Conservation (phyloP, 1,140 invertebrate species). For the Bombus impatiens region DNA sequence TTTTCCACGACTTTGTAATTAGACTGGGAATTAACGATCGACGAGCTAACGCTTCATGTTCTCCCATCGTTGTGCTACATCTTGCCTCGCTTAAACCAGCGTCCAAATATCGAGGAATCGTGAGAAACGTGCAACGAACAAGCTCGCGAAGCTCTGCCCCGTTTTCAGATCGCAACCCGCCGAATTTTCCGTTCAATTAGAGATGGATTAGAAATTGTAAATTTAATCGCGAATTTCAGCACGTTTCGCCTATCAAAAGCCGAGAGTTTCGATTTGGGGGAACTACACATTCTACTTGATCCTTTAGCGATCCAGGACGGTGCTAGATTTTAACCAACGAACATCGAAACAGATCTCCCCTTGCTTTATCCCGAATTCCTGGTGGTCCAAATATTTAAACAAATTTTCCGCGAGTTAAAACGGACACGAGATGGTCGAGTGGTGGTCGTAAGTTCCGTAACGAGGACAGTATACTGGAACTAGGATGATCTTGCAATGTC, state of each 20-base stretch:
- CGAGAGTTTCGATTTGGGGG: background rate
- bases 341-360: background rate
- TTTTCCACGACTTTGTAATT: slow-evolving; percentile 24
- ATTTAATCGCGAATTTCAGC: slow-evolving; percentile 52
- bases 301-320: background rate
- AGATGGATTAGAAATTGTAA: slow-evolving; percentile 48
- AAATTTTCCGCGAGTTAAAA: slow-evolving; percentile 17
- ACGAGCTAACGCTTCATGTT: background rate
- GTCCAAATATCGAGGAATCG: background rate
- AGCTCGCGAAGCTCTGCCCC: background rate
- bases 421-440: too few relatives aligned
- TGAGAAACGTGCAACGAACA: background rate
- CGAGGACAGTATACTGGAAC: background rate
- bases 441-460: background rate
- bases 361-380: too few relatives aligned
- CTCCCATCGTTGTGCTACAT: background rate
- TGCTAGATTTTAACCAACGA: slow-evolving; percentile 21
- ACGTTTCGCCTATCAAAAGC: slow-evolving; percentile 30
- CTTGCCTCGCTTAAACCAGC: background rate
- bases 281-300: slow-evolving; percentile 13
- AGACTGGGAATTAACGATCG: slow-evolving; percentile 32
- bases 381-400: background rate
- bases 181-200: slow-evolving; percentile 49
- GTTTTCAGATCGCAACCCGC: background rate
- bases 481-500: slow-evolving; percentile 4